phyloP scores from a whole-genome alignment of 2,113 vertebrate species.

The Mus pahari region DNA sequence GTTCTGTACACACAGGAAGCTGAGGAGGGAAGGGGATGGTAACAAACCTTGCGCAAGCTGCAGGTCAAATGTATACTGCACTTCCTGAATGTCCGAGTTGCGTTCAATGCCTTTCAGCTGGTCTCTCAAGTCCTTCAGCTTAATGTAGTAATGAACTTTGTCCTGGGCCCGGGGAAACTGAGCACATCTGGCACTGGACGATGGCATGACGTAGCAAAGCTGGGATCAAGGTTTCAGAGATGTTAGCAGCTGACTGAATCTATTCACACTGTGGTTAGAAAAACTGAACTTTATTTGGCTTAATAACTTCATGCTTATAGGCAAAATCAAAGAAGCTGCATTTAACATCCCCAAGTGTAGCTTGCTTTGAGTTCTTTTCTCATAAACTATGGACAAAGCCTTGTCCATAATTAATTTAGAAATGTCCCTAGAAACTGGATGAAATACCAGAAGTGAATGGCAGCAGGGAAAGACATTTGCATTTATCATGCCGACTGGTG shows the following conservation, averaged over 20 bases:
- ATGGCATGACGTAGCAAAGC: conserved; percentile 98
- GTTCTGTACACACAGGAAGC: accelerated
- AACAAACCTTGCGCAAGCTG: conserved; percentile 93
- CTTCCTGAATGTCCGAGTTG: conserved; percentile 91
- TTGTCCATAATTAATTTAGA: background rate
- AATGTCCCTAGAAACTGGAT: background rate
- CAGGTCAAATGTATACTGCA: conserved; percentile 93
- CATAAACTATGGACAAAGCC: background rate
- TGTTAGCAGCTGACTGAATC: background rate
- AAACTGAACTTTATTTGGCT: background rate
- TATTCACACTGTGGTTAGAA: background rate
- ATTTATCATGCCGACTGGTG: conserved; percentile 7
- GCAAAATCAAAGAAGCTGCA: background rate
- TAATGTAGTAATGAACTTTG: conserved; percentile 99
- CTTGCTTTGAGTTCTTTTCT: background rate
- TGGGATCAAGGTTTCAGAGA: conserved; percentile 73
- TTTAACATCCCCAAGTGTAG: background rate
- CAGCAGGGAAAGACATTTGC: background rate
- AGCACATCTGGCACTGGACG: conserved; percentile 97
- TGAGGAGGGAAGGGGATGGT: accelerated
- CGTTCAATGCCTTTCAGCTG: conserved; percentile 91
- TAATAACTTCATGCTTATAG: background rate
- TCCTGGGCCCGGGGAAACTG: conserved; percentile 99
- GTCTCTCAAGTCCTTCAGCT: conserved; percentile 95
- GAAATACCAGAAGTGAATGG: conserved; percentile 18